Evolutionary conservation across 2,888 invertebrate species (phyloP), one percentile per base, ranked within the genome.

Genomic region (Phymatocera aterrima): DNA sequence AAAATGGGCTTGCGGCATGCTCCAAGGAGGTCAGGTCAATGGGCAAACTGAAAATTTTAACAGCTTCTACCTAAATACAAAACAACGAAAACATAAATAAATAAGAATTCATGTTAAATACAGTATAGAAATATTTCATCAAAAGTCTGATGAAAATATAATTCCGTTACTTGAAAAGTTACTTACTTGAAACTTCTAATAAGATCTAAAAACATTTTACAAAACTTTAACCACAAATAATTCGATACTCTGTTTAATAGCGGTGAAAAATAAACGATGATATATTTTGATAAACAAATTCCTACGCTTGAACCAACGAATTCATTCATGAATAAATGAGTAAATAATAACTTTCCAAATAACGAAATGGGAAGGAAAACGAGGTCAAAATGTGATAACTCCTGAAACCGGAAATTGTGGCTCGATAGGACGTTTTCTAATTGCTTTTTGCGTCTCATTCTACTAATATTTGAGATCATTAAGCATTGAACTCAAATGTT

Each of bases 61-160:
- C 86, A 83, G 86, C 87, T 78, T 87, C 86, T 88, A 89, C 88
- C 86, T 88, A 88, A 87, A 89, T 85, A 80, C 85, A 82, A 86
- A 87, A 88, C 77, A 81, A 80, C 78, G 79, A 80, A 74, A 77
- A 78, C 81, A 57, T 4, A n/a, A 54, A 77, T 65, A 40, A 78
- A 77, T 24, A 75, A 54, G 48, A 37, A 64, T 82, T 82, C 24
- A 81, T 80, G 68, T 65, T 77, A 79, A 77, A 57, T 21, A 48
- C 75, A 80, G 61, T 61, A 65, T 40, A 74, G 70, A 34, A 77
- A 82, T 72, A 51, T 48, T 24, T 72, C n/a, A 51, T 51, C 15
- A 72, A 31, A 61, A 68, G 18, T 72, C 48, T 18, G 3, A 72
- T 28, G 21, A 72, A 72, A 75, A 40, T 40, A 54, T 74, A 57